Evolutionary conservation across 2,888 invertebrate species (phyloP).

Genomic region (Epinotia brunnichana): DNA sequence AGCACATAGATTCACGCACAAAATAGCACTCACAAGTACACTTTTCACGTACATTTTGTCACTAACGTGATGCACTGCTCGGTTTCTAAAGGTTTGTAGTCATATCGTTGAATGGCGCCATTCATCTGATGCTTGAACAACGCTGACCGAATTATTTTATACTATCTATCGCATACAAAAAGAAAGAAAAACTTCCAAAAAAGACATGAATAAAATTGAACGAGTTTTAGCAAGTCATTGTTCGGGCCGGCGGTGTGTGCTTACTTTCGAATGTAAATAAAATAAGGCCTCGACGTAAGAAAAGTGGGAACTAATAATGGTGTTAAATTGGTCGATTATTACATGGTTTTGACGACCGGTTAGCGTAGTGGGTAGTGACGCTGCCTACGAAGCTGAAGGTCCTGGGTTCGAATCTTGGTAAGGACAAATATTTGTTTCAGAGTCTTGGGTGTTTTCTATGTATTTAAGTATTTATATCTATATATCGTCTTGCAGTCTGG

Average conservation of each 20-base stretch:
- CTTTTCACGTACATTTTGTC: conserved; percentile 66
- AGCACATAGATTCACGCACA: conserved; percentile 57
- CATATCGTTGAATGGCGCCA: conserved; percentile 64
- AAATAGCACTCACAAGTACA: conserved; percentile 59
- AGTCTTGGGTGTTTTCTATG: no score
- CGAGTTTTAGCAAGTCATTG: conserved; percentile 62
- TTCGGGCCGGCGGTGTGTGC: conserved; percentile 58
- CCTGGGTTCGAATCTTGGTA: no score
- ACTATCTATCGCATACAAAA: conserved; percentile 63
- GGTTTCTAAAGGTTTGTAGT: conserved; percentile 45
- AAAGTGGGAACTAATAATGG: conserved; percentile 60
- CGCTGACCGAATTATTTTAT: conserved; percentile 72
- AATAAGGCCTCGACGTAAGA: conserved; percentile 55
- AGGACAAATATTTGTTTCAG: no score
- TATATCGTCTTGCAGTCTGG: no score
- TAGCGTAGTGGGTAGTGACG: no score
- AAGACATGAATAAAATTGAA: conserved; percentile 61
- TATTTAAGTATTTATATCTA: no score
- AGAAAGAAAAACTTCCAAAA: conserved; percentile 56
- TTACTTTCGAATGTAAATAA: conserved; percentile 68
- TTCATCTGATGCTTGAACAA: conserved; percentile 62
- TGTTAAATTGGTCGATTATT: conserved; percentile 38
- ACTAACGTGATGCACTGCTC: conserved; percentile 57
- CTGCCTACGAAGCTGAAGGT: no score
- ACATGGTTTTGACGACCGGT: no score